Percentiles rank a stretch among this genome's conserved stretches.
phyloP scores from a whole-genome alignment of 2,888 invertebrate genomes.

The Ichneumoninae sp. region DNA sequence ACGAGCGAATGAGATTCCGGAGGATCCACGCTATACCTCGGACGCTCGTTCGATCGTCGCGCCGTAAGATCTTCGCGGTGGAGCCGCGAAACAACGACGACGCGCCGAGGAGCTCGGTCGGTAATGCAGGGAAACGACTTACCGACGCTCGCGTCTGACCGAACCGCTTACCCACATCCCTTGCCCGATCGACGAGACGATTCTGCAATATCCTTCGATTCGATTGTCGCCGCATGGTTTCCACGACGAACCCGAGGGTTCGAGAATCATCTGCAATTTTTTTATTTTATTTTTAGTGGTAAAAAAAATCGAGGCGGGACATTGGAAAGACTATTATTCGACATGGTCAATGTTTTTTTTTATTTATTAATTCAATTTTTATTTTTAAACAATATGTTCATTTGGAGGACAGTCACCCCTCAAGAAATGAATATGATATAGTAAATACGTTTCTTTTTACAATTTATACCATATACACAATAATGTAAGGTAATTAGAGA shows the following conservation, averaged over 20 bases:
- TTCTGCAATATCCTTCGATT: background rate
- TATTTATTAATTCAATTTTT: conserved; percentile 79
- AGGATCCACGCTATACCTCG: conserved; percentile 39
- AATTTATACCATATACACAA: conserved; percentile 80
- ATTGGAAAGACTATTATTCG: conserved; percentile 51
- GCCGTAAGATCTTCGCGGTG: conserved; percentile 48
- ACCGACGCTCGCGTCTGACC: conserved; percentile 1
- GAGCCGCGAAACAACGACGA: conserved; percentile 50
- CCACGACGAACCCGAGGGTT: background rate
- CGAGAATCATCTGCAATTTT: background rate
- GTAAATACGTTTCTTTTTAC: conserved; percentile 80
- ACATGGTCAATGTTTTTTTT: conserved; percentile 78
- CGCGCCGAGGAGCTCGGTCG: background rate
- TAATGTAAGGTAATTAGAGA: conserved; percentile 71
- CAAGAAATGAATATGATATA: conserved; percentile 80
- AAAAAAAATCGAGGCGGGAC: background rate
- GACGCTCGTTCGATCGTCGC: conserved; percentile 42
- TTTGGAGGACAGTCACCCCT: conserved; percentile 75
- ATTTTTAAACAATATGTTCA: conserved; percentile 80
- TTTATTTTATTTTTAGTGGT: background rate
- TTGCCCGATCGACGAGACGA: background rate
- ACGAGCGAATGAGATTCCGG: conserved; percentile 70
- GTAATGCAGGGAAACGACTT: conserved; percentile 3
- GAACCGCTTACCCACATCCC: conserved; percentile 7
- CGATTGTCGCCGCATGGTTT: background rate